Base-by-base conservation (phyloP, 2,797 vertebrate genomes). In the Liasis olivaceus region DNA sequence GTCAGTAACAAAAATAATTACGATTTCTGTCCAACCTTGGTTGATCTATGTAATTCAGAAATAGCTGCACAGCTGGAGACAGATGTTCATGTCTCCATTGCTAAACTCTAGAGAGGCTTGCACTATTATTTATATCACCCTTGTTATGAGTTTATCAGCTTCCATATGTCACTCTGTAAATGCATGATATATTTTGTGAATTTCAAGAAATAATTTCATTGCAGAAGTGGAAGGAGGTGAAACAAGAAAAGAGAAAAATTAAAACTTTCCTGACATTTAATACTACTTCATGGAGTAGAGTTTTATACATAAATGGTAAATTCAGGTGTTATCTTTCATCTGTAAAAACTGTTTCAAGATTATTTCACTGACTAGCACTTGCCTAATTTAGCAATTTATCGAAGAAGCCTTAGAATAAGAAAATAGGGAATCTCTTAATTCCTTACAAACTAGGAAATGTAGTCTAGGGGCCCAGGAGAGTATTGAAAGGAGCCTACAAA, bases 141-240 rank as follows among this genome's bases (percentile, higher is more conserved):
- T 97, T 98, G 97, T 98, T 97, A 98, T 98, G 98, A 96, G 97
- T 98, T 98, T 98, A 98, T 98, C 98, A 98, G 97, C 97, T 94
- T 97, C 96, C 97, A 96, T 98, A 96, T 96, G 97, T 97, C 98
- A 96, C 97, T 95, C 96, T 95, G 97, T 95, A 98, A 98, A 97
- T 95, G 96, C 97, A 97, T 97, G 96, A 98, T 98, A 98, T 97
- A 98, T 97, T 97, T 96, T 95, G 96, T 98, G 96, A 97, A 97
- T 97, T 98, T 98, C 96, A 98, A 98, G 98, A 97, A 98, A 97
- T 98, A 98, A 98, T 96, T 97, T 96, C 51, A n/a, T 59, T 87
- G 3, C n/a, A 36, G 51, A 72, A 72, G 26, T 13, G 94, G 96
- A 96, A 90, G 94, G 91, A 95, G 96, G 96, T 93, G 17, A 26